These are phyloP conservation scores for Notothenia coriiceps DNA, from an alignment of 2,113 vertebrate species.

Conservation along the genomic window DNA sequence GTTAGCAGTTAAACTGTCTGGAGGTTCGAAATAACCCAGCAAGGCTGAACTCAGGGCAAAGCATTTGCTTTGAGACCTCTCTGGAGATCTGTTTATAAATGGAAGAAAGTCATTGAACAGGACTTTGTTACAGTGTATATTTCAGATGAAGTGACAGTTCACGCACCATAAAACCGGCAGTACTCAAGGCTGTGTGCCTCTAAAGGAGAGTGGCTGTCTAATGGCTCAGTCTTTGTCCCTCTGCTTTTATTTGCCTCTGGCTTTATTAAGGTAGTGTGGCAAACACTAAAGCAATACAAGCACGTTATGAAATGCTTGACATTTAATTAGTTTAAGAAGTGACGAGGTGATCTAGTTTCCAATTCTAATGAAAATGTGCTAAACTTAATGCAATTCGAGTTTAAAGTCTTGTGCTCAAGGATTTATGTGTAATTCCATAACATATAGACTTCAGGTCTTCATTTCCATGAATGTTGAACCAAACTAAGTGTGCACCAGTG, in stretches of 20 bases:
- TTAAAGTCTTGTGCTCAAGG: neutral
- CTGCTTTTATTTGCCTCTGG: constrained; percentile 35
- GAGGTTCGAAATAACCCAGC: constrained; percentile 39
- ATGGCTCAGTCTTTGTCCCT: constrained; percentile 45
- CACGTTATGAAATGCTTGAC: constrained; percentile 11
- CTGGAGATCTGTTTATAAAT: constrained; percentile 56
- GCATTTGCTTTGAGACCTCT: constrained; percentile 38
- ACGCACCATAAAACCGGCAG: constrained; percentile 48
- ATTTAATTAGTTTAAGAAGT: constrained; percentile 26
- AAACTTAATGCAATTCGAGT: neutral
- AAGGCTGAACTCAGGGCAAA: constrained; percentile 15
- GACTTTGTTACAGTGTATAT: constrained; percentile 55
- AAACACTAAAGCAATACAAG: constrained; percentile 13
- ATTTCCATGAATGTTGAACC: neutral
- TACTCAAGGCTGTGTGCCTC: constrained; percentile 42
- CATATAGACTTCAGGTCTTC: neutral
- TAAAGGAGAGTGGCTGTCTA: constrained; percentile 27
- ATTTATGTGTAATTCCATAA: neutral
- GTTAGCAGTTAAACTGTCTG: constrained; percentile 60
- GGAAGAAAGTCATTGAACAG: constrained; percentile 53
- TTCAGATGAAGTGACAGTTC: constrained; percentile 48
- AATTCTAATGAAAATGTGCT: neutral
- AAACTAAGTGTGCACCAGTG: neutral
- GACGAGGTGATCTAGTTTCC: neutral
- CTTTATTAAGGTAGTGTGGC: constrained; percentile 27